Evolutionary conservation across 2,888 invertebrate genomes (phyloP).

Genomic region (Epirrhoe tristata): DNA sequence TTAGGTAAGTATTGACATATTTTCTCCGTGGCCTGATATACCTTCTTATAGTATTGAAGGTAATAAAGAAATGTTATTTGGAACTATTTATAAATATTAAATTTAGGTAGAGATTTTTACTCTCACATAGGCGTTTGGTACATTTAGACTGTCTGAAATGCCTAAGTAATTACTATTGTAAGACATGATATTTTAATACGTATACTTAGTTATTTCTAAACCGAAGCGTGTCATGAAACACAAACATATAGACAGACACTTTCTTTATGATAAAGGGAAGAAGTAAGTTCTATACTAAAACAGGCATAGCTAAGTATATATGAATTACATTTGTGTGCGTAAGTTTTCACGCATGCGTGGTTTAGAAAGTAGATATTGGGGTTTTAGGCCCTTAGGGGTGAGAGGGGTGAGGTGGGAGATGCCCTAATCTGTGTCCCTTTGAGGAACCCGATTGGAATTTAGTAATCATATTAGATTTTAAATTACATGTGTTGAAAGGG

Average conservation of each 20-base stretch:
- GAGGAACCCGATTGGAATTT: constrained; percentile 83
- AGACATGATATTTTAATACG: too few species aligned
- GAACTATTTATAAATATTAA: too few species aligned
- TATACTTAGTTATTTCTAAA: too few species aligned
- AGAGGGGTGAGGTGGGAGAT: constrained; percentile 54
- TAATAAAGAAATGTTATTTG: too few species aligned
- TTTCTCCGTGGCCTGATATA: too few species aligned
- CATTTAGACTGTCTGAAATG: too few species aligned
- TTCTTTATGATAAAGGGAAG: neutral
- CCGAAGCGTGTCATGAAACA: too few species aligned
- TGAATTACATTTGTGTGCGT: constrained; percentile 47
- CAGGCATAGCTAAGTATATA: constrained; percentile 4
- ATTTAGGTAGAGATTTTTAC: too few species aligned
- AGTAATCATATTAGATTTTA: constrained; percentile 85
- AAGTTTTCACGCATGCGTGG: constrained; percentile 84
- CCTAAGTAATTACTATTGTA: too few species aligned
- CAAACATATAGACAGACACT: neutral
- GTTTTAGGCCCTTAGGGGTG: constrained; percentile 73
- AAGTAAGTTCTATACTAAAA: constrained; percentile 1
- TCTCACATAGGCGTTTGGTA: too few species aligned
- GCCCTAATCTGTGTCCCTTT: constrained; percentile 84
- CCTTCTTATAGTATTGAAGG: too few species aligned
- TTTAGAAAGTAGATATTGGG: constrained; percentile 82
- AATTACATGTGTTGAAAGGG: constrained; percentile 81
- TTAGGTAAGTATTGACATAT: too few species aligned